phyloP scores from a whole-genome alignment of 1,140 invertebrate genomes.

The Apis cerana region DNA sequence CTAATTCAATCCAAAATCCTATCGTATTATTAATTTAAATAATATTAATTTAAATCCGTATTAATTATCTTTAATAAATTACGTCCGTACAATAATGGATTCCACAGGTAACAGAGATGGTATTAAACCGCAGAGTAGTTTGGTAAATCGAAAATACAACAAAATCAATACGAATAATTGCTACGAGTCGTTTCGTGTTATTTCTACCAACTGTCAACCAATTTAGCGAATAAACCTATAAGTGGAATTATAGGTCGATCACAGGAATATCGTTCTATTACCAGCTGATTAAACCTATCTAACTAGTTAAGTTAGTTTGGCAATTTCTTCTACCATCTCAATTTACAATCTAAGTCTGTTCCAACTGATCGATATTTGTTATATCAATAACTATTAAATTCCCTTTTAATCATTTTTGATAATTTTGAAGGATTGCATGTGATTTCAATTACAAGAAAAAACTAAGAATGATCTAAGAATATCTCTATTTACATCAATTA shows the following conservation, averaged over 20 bases:
- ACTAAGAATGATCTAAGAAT: no score
- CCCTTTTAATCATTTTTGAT: no score
- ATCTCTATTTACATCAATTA: no score
- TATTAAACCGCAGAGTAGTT: not conserved
- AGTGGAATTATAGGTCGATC: constrained; percentile 19
- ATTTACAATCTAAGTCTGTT: constrained; percentile 6
- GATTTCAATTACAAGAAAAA: no score
- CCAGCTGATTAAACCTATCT: constrained; percentile 12
- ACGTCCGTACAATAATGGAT: not conserved
- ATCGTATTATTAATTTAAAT: not conserved
- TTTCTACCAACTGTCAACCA: constrained; percentile 7
- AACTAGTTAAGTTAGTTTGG: constrained; percentile 7
- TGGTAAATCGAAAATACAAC: not conserved
- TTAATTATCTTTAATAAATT: not conserved
- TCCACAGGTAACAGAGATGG: not conserved
- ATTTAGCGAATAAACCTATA: constrained; percentile 23
- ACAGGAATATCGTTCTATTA: constrained; percentile 9
- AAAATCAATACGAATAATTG: constrained; percentile 22
- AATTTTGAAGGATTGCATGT: no score
- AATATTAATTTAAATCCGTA: not conserved
- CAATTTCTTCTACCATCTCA: constrained; percentile 20
- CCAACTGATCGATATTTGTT: not conserved
- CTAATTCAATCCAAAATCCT: no score
- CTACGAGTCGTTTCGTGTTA: not conserved
- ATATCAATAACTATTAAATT: no score